Conservation (phyloP, 2,113 vertebrate species). For the Bubalus kerabau region DNA sequence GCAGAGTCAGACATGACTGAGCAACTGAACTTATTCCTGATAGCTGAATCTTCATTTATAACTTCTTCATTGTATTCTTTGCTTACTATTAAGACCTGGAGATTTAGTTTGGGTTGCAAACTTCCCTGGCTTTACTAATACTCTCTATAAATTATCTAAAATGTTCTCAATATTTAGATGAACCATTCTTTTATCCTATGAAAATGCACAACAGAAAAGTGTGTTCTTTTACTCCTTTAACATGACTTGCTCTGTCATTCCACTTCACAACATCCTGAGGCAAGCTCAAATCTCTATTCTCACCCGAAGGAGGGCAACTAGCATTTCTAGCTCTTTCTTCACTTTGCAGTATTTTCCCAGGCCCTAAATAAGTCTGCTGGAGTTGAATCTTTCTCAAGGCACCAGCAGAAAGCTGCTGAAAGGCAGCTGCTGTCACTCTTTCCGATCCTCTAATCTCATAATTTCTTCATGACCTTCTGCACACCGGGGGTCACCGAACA, state of each 20-base stretch:
- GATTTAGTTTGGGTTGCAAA: not conserved
- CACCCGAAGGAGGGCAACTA: not conserved
- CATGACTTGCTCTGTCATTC: not conserved
- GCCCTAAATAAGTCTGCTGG: not conserved
- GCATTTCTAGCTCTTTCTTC: constrained; percentile 4
- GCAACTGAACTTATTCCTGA: not conserved
- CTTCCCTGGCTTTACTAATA: not conserved
- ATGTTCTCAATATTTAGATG: not conserved
- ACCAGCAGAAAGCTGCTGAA: constrained; percentile 34
- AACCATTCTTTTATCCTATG: not conserved
- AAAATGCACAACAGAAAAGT: not conserved
- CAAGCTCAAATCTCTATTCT: not conserved
- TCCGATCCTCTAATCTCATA: not conserved
- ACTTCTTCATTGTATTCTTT: not conserved
- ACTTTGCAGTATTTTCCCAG: not conserved
- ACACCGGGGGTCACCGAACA: constrained; percentile 29
- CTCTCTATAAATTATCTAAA: not conserved
- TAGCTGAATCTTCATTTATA: constrained; percentile 7
- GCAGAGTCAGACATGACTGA: not conserved
- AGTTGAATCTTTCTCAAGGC: constrained; percentile 32
- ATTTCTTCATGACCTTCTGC: constrained; percentile 38
- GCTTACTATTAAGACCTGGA: not conserved
- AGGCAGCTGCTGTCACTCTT: constrained; percentile 50
- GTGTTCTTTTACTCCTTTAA: not conserved
- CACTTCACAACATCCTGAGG: not conserved